phyloP scores from a whole-genome alignment of 1,140 invertebrate genomes.

The Maniola jurtina region DNA sequence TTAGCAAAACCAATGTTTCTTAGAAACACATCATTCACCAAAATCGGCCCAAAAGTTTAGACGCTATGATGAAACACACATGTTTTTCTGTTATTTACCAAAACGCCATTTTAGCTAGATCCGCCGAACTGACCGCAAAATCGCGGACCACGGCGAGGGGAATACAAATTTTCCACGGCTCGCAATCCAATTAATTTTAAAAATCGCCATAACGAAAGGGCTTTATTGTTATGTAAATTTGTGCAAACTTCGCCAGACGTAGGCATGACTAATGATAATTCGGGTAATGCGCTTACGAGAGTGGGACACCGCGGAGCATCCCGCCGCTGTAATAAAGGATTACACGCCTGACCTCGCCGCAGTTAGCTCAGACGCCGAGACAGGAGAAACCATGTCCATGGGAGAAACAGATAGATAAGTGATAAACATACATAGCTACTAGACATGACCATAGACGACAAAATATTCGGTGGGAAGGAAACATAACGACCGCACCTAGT shows the following conservation, averaged over 20 bases:
- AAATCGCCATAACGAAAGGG: conserved; percentile 69
- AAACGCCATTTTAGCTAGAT: conserved; percentile 28
- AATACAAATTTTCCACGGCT: conserved; percentile 66
- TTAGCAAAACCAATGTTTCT: no score
- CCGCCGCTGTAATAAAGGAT: conserved; percentile 58
- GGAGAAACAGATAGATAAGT: neutral
- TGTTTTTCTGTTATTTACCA: conserved; percentile 26
- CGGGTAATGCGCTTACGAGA: conserved; percentile 74
- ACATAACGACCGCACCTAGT: no score
- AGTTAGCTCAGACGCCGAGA: neutral
- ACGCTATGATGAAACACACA: no score
- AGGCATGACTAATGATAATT: conserved; percentile 78
- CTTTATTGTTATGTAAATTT: conserved; percentile 77
- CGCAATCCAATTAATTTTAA: conserved; percentile 75
- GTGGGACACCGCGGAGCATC: conserved; percentile 51
- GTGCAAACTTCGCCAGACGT: conserved; percentile 72
- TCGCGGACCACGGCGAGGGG: conserved; percentile 40
- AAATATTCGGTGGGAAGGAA: no score
- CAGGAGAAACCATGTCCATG: neutral
- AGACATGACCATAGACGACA: neutral
- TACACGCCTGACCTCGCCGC: conserved; percentile 55
- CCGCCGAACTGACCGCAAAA: conserved; percentile 43
- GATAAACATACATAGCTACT: neutral
- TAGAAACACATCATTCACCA: no score
- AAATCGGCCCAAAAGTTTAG: no score